Evolutionary conservation across 2,113 vertebrate species (phyloP), one percentile per base, ranked within the genome.

Genomic region (Centropus bengalensis): DNA sequence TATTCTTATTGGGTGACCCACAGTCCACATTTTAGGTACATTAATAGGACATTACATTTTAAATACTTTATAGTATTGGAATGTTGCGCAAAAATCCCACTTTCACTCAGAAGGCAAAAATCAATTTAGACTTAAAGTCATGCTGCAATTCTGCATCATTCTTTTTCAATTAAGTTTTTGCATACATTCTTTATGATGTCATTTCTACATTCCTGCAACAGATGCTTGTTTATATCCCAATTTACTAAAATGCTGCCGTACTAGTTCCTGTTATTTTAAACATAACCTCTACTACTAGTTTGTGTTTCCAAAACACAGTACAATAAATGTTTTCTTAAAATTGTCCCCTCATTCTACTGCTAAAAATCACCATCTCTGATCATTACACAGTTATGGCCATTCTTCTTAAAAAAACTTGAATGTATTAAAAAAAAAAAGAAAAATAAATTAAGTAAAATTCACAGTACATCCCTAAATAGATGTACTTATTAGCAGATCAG

Each of bases 161-260:
- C 97, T 98, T 98, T 98, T 98, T 96, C 98, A 98, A 98, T 98
- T 98, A 98, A 98, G 97, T 97, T 95, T 98, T 97, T 98, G 96
- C 97, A 97, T 97, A 98, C 97, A 97, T 98, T 96, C 98, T 98
- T 98, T 98, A 98, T 98, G 98, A 98, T 98, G 97, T 98, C 98
- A 98, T 98, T 98, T 97, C 96, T 97, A 88, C 96, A 98, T 97
- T 96, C 96, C 95, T 97, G 94, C 96, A 97, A 97, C 98, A 98
- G 98, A 98, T 98, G 98, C 97, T 97, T 97, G 97, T 98, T 98
- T 98, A 98, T 97, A 96, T 97, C 96, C 96, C 96, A 97, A 98
- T 98, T 98, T 98, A 95, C 96, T 88, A 93, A 98, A 98, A 85
- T 91, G 97, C 96, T 96, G 96, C 97, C 28, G 15, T 96, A 86